phyloP scores from a whole-genome alignment of 1,140 invertebrate species.

The Diprion similis region DNA sequence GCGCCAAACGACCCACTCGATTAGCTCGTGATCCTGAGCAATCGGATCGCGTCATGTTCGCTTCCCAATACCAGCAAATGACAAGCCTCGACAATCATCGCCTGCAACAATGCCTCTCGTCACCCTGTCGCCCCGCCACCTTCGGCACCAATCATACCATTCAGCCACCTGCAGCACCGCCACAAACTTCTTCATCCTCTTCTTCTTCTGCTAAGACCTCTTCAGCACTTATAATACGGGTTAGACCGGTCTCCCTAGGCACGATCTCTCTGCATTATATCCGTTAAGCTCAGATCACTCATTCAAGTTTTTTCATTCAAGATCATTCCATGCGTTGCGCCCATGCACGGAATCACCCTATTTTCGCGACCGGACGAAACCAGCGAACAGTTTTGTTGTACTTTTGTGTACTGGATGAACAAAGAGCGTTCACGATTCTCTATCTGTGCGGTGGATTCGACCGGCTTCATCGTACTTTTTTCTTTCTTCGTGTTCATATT shows the following conservation, averaged over 20 bases:
- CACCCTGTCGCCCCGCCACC: not conserved
- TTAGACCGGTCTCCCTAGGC: not conserved
- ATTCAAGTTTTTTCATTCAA: not conserved
- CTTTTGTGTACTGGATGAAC: not conserved
- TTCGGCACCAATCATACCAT: not conserved
- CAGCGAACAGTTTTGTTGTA: not conserved
- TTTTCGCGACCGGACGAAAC: not conserved
- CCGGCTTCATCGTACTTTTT: not conserved
- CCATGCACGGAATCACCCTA: not conserved
- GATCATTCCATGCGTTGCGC: not conserved
- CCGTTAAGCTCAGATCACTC: not conserved
- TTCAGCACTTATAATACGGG: not conserved
- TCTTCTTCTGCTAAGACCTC: not conserved
- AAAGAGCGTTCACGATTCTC: not conserved
- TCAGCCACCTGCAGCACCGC: not conserved
- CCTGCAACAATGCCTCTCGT: not conserved
- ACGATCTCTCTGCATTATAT: not conserved
- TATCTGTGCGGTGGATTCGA: not conserved
- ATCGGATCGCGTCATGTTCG: not conserved
- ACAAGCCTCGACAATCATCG: slow-evolving; percentile 2
- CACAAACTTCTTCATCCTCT: too few relatives aligned
- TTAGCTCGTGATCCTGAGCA: slow-evolving; percentile 20
- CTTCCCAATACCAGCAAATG: not conserved
- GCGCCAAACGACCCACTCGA: slow-evolving; percentile 29
- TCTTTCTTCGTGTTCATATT: not conserved